Conservation (phyloP, 2,797 vertebrate genomes). For the Salarias fasciatus region DNA sequence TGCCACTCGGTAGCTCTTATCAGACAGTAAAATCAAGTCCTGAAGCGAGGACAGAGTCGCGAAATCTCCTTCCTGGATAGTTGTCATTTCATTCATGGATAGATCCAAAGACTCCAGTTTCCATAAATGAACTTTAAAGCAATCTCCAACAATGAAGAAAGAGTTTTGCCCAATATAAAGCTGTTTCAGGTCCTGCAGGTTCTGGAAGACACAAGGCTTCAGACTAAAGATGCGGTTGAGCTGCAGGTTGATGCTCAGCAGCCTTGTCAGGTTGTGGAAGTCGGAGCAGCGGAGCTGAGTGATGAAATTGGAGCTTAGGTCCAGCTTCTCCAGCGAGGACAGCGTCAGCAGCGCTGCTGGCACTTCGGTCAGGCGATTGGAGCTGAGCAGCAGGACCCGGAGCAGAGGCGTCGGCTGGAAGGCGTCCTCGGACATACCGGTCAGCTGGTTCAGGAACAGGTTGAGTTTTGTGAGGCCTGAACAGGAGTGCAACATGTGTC, state of each 20-base stretch:
- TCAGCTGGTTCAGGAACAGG: background rate
- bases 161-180: slow-evolving; percentile 1
- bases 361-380: background rate
- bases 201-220: slow-evolving; percentile 15
- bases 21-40: slow-evolving; percentile 1
- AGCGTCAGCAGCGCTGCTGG: slow-evolving; percentile 1
- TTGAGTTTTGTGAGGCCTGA: slow-evolving; percentile 5
- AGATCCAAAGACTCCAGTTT: slow-evolving; percentile 14
- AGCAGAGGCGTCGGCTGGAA: slow-evolving; percentile 14
- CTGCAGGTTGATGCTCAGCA: slow-evolving; percentile 2
- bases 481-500: slow-evolving; percentile 6
- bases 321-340: slow-evolving; percentile 13
- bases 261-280: slow-evolving; percentile 19
- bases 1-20: rapidly evolving
- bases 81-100: background rate
- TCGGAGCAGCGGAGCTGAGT: slow-evolving; percentile 10
- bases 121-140: slow-evolving; percentile 1
- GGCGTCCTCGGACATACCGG: background rate
- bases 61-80: background rate
- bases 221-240: slow-evolving; percentile 9
- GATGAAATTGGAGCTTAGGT: slow-evolving; percentile 7
- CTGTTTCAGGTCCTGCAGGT: background rate
- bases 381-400: background rate
- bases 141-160: background rate
- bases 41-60: slow-evolving; percentile 17